Evolutionary conservation across 2,797 vertebrate species (phyloP), one percentile per base, ranked within the genome.

Genomic region (Brotogeris chrysoptera): DNA sequence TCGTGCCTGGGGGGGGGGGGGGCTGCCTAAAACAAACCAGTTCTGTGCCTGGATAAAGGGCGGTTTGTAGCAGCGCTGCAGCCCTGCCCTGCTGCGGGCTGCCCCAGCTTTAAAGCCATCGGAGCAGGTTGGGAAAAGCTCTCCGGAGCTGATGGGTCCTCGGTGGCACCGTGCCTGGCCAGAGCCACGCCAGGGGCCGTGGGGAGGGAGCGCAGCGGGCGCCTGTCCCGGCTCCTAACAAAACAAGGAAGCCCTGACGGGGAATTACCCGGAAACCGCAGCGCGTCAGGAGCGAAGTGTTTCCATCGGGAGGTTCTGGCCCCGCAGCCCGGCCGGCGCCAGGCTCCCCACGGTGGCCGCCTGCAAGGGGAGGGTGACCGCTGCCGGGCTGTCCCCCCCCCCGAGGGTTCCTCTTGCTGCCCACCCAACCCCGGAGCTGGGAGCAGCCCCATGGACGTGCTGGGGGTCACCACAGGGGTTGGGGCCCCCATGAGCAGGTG

Each of bases 171-270:
- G n/a, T 43, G 85, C 88, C 90, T 3, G 27, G 34, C 61, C 36
- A 4, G 90, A 71, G 77, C 69, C 63, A 1, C 9, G 21, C 43
- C 43, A 87, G 91, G 84, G 87, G 89, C 93, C 84, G 1, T 52
- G 78, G 7, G 0, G 13, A 49, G 80, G 95, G 93, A 90, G 41
- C 9, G 0, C 13, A 15, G 64, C 15, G 32, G 90, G 88, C 82
- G 16, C 80, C 70, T 20, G 4, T 63, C 93, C 90, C 70, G 6
- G 64, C n/a, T 69, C 47, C 85, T 90, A 36, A 92, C 91, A 93
- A 96, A 96, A 93, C 95, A 94, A 96, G 95, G 95, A 95, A 96
- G 65, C 90, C 79, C 91, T 68, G 94, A 49, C 15, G 57, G 89
- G 19, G 34, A 80, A 91, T 74, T 49, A 65, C 76, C 49, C 60